These are phyloP conservation scores for Meghimatium bilineatum DNA, from an alignment of 2,888 invertebrate genomes.

Conservation along the genomic window DNA sequence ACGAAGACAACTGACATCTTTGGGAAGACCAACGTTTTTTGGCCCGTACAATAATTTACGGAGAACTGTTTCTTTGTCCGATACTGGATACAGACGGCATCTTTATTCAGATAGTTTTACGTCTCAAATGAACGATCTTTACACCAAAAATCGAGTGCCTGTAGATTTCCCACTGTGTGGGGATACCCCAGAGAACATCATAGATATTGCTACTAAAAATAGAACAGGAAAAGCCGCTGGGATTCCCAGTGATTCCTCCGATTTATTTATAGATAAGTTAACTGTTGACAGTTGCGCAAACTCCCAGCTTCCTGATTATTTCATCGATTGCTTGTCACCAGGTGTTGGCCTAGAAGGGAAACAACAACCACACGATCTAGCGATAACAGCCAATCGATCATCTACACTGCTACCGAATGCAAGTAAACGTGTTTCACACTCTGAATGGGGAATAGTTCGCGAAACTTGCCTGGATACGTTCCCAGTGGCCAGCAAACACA, in stretches of 20 bases:
- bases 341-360: neutral
- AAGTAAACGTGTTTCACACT: neutral
- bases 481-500: neutral
- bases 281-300: neutral
- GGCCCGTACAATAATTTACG: neutral
- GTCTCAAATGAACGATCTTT: neutral
- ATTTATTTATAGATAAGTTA: neutral
- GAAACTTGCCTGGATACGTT: too few species aligned
- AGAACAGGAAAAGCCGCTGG: neutral
- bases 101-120: neutral
- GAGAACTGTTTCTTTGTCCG: neutral
- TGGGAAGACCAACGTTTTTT: neutral
- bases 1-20: neutral
- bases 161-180: constrained; percentile 35
- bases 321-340: constrained; percentile 4
- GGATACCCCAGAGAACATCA: neutral
- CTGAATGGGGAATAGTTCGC: neutral
- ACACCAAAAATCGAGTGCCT: constrained; percentile 1
- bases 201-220: neutral
- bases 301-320: neutral
- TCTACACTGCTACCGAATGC: neutral
- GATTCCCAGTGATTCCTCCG: neutral
- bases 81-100: neutral
- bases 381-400: neutral
- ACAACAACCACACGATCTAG: neutral